Conservation (phyloP, 2,888 invertebrate genomes). For the Habroteleia sp. region DNA sequence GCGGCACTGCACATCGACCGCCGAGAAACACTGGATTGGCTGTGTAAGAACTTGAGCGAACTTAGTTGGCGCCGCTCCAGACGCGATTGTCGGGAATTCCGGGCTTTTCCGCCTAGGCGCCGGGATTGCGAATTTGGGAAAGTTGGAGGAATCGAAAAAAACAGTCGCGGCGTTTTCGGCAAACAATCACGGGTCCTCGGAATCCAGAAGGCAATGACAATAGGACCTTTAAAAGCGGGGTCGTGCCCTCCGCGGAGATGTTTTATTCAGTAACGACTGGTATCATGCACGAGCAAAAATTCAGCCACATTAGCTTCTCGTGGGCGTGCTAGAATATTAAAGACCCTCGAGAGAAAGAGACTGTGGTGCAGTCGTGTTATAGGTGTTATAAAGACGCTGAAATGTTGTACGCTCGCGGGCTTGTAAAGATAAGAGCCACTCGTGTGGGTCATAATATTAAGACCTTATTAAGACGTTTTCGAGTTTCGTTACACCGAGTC, state of each 20-base stretch:
- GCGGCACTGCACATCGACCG: not conserved
- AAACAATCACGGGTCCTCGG: slow-evolving; percentile 1
- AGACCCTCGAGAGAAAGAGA: slow-evolving; percentile 34
- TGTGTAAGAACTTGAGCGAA: slow-evolving; percentile 62
- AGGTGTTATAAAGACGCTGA: slow-evolving; percentile 39
- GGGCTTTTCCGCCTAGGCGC: slow-evolving; percentile 58
- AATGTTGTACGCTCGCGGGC: slow-evolving; percentile 30
- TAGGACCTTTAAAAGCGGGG: slow-evolving; percentile 1
- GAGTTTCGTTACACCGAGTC: not conserved
- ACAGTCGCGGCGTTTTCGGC: slow-evolving; percentile 7
- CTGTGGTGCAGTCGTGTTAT: slow-evolving; percentile 18
- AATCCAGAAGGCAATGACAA: slow-evolving; percentile 14
- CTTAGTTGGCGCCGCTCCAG: slow-evolving; percentile 75
- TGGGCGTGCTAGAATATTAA: slow-evolving; percentile 50
- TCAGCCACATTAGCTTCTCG: slow-evolving; percentile 45
- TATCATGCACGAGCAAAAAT: slow-evolving; percentile 37
- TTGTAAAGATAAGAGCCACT: slow-evolving; percentile 37
- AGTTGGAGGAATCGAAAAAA: slow-evolving; percentile 16
- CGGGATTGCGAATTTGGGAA: slow-evolving; percentile 11
- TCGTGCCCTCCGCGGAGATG: slow-evolving; percentile 17
- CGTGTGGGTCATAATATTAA: slow-evolving; percentile 35
- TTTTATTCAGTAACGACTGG: slow-evolving; percentile 36
- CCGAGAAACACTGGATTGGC: slow-evolving; percentile 26
- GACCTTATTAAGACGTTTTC: slow-evolving; percentile 35
- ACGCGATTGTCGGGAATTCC: slow-evolving; percentile 75